A percentile compares a stretch with the other conserved stretches of the same genome.
phyloP scores from a whole-genome alignment of 1,140 invertebrate genomes.

The Lordiphosa mommai region DNA sequence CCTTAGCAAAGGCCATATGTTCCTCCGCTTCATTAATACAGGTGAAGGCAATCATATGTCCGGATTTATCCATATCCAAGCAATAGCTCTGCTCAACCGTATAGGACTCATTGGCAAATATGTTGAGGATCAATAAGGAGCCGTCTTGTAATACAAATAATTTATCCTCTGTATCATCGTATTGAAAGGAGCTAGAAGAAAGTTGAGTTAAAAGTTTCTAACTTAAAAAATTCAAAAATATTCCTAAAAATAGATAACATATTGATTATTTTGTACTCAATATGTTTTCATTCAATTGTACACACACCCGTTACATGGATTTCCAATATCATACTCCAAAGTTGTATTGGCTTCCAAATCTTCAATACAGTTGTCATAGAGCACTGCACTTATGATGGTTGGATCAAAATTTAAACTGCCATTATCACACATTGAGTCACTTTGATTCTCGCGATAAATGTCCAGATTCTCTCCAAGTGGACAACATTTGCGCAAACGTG shows the following conservation, averaged over 20 bases:
- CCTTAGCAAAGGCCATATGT: conserved; percentile 47
- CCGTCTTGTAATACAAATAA: conserved; percentile 72
- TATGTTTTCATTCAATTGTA: no score
- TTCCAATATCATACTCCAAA: conserved; percentile 63
- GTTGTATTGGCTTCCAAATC: conserved; percentile 53
- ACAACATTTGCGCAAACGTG: conserved; percentile 66
- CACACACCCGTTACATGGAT: conserved; percentile 72
- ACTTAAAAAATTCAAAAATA: no score
- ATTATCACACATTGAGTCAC: conserved; percentile 59
- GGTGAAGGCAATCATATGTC: conserved; percentile 59
- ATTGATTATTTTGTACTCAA: no score
- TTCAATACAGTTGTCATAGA: conserved; percentile 75
- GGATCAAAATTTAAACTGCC: conserved; percentile 49
- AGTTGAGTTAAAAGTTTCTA: no score
- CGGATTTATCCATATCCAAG: conserved; percentile 69
- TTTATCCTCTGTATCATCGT: conserved; percentile 56
- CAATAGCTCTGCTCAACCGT: conserved; percentile 65
- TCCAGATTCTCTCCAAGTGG: conserved; percentile 68
- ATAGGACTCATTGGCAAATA: conserved; percentile 61
- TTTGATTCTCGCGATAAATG: conserved; percentile 63
- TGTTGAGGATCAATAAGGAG: conserved; percentile 62
- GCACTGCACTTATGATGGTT: conserved; percentile 53
- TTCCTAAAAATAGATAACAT: no score
- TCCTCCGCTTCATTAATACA: conserved; percentile 71
- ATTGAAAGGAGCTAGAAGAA: conserved; percentile 61